Evolutionary conservation across 1,140 invertebrate species (phyloP).

Genomic region (Leptinotarsa defecta): DNA sequence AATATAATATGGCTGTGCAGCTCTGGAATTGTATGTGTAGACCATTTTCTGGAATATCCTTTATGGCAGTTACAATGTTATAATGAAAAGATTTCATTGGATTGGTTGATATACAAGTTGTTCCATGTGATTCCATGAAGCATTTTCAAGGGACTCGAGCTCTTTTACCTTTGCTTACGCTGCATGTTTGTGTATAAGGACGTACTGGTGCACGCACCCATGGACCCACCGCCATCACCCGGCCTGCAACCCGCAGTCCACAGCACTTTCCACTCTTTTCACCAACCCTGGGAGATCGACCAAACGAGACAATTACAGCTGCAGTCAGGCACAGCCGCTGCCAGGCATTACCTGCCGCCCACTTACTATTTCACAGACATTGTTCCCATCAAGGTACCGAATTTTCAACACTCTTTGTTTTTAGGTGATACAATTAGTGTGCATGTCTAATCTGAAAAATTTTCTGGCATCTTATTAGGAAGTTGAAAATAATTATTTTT

Average conservation of each 20-base stretch:
- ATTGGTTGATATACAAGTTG: too few species aligned
- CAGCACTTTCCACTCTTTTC: slow-evolving; percentile 61
- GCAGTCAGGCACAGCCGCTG: slow-evolving; percentile 52
- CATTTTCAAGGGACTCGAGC: not conserved
- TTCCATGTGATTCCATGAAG: not conserved
- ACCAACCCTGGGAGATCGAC: slow-evolving; percentile 64
- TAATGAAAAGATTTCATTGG: too few species aligned
- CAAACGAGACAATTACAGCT: slow-evolving; percentile 57
- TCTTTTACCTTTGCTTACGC: slow-evolving; percentile 49
- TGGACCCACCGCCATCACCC: slow-evolving; percentile 52
- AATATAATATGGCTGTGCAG: too few species aligned
- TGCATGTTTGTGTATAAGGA: slow-evolving; percentile 57
- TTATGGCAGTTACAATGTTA: too few species aligned
- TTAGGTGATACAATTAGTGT: slow-evolving; percentile 10
- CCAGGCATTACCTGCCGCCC: slow-evolving; percentile 52
- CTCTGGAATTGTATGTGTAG: too few species aligned
- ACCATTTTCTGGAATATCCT: too few species aligned
- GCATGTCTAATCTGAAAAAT: not conserved
- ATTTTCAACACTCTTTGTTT: slow-evolving; percentile 11
- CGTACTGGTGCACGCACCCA: slow-evolving; percentile 56
- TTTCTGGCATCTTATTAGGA: not conserved
- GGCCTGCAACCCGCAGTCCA: slow-evolving; percentile 55
- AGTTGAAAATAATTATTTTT: too few species aligned
- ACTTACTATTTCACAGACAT: slow-evolving; percentile 65
- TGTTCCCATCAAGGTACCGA: slow-evolving; percentile 71